These are phyloP conservation scores for Styela clava DNA, from an alignment of 23 tunicate species.

Conservation along the genomic window DNA sequence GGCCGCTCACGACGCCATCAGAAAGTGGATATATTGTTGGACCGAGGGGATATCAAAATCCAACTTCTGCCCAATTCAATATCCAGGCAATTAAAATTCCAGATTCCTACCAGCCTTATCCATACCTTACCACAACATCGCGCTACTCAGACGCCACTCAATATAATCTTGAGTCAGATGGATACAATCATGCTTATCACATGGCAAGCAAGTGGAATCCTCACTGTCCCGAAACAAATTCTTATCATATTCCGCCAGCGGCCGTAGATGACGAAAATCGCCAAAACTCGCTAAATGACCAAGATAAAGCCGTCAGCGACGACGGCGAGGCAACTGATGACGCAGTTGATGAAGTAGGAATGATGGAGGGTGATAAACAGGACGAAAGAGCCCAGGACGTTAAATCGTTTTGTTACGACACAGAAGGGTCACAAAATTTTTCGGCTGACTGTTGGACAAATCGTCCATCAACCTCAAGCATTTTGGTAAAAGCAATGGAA, in stretches of 20 bases:
- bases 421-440: background rate
- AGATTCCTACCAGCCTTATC: background rate
- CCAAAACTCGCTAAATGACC: background rate
- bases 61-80: background rate
- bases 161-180: background rate
- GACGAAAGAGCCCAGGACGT: background rate
- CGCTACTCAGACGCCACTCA: background rate
- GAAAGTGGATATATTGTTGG: background rate
- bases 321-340: background rate
- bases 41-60: background rate
- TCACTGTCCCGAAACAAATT: background rate
- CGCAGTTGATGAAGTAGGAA: conserved; percentile 3
- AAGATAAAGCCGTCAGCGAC: background rate
- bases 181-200: background rate
- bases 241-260: background rate
- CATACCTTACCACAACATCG: background rate
- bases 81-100: background rate
- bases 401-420: background rate
- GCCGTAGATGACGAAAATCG: background rate
- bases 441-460: background rate
- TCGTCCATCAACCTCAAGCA: background rate
- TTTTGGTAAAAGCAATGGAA: conserved; percentile 1
- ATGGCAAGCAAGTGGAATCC: background rate
- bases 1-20: background rate
- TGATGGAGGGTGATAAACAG: background rate